Conservation (phyloP, 2,888 invertebrate genomes). For the Pterobdella sp. region DNA sequence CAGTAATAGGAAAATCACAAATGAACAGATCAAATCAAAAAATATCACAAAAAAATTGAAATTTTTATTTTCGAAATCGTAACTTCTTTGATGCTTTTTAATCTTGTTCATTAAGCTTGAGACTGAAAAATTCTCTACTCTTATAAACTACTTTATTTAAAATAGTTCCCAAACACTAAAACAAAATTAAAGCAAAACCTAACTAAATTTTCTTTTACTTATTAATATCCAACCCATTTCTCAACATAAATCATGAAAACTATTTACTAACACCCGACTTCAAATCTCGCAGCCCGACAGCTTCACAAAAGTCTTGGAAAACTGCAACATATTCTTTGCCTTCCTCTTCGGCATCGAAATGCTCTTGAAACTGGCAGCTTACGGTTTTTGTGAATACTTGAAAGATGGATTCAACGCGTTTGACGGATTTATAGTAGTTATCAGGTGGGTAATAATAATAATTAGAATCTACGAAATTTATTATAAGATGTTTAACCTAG, state of each 20-base stretch:
- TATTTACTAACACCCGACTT: too few species aligned
- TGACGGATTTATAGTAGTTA: slow-evolving; percentile 92
- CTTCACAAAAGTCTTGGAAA: slow-evolving; percentile 85
- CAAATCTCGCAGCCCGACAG: slow-evolving; percentile 66
- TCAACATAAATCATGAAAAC: too few species aligned
- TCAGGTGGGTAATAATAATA: slow-evolving; percentile 81
- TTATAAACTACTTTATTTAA: too few species aligned
- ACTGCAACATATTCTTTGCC: slow-evolving; percentile 95
- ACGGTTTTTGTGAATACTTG: slow-evolving; percentile 91
- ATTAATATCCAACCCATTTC: background rate
- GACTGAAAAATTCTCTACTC: too few species aligned
- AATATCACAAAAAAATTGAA: too few species aligned
- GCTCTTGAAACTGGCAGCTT: slow-evolving; percentile 86
- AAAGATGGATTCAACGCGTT: slow-evolving; percentile 98
- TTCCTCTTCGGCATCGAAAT: slow-evolving; percentile 95
- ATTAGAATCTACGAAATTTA: too few species aligned
- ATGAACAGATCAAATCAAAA: too few species aligned
- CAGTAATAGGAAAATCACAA: too few species aligned
- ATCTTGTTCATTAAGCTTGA: too few species aligned
- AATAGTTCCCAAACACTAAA: background rate
- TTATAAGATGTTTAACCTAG: too few species aligned
- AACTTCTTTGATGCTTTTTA: too few species aligned
- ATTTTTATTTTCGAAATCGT: too few species aligned
- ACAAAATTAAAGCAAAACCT: background rate
- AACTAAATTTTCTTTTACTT: background rate